Evolutionary conservation across 2,797 vertebrate genomes (phyloP).

Genomic region (Eospalax fontanierii): DNA sequence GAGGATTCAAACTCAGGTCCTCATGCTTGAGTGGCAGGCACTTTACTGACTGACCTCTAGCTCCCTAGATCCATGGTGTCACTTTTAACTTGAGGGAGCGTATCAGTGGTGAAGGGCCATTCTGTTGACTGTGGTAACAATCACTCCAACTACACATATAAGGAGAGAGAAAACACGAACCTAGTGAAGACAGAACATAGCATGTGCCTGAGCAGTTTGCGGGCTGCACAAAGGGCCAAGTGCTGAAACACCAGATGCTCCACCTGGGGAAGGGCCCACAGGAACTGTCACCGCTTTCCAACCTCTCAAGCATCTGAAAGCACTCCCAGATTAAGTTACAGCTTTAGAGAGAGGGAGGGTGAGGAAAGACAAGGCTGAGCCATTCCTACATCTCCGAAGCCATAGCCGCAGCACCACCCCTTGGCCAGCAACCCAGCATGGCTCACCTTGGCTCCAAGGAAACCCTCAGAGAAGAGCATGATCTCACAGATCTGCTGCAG

Average conservation of each 20-base stretch:
- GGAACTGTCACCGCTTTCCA: neutral
- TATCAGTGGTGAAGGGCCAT: neutral
- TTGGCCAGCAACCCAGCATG: rapidly evolving
- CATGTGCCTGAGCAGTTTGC: neutral
- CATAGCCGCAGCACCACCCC: no score
- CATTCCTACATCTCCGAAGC: rapidly evolving
- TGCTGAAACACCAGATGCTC: neutral
- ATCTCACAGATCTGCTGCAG: conserved; percentile 99
- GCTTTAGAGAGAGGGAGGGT: neutral
- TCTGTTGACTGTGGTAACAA: neutral
- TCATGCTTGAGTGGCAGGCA: neutral
- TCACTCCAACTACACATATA: rapidly evolving
- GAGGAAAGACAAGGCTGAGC: neutral
- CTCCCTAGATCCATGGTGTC: neutral
- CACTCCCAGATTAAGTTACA: neutral
- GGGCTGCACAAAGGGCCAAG: neutral
- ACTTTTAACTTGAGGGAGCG: neutral
- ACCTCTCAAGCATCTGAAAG: neutral
- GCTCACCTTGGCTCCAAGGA: conserved; percentile 95
- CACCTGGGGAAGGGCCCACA: neutral
- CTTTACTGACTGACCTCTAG: no score
- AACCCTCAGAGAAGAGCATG: conserved; percentile 99
- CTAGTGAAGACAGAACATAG: neutral
- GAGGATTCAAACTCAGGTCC: neutral
- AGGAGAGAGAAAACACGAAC: neutral